Percentiles rank a stretch among this genome's conserved stretches.
Conservation (phyloP, 35 echinoderm and acorn worm genomes). For the Hemicentrotus pulcherrimus region DNA sequence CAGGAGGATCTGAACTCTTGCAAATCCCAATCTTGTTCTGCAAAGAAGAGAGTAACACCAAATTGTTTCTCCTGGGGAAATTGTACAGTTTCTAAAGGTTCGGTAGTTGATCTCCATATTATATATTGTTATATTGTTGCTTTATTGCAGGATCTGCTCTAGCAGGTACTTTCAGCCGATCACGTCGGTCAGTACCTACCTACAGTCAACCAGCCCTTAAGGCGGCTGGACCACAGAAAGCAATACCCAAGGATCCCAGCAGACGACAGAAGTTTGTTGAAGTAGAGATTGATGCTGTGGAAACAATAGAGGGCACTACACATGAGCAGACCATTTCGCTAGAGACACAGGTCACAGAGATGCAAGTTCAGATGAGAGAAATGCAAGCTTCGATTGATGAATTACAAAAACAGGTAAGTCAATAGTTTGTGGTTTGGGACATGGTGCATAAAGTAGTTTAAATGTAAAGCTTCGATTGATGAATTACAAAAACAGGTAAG, state of each 20-base stretch:
- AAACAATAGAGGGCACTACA: background rate
- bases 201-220: background rate
- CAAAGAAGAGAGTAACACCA: too few species aligned
- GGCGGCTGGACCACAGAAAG: background rate
- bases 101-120: background rate
- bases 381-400: conserved; percentile 54
- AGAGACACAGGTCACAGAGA: conserved; percentile 22
- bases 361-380: conserved; percentile 27
- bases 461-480: too few species aligned
- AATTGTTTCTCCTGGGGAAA: too few species aligned
- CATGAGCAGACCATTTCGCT: background rate
- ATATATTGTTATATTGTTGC: background rate
- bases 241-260: background rate
- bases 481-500: too few species aligned
- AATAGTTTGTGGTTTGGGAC: background rate
- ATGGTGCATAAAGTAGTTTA: too few species aligned
- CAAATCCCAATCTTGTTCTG: too few species aligned
- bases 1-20: too few species aligned
- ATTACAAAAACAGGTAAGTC: conserved; percentile 52
- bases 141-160: background rate
- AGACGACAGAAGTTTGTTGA: background rate
- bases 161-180: background rate
- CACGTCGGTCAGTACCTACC: background rate
- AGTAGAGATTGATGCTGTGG: background rate
- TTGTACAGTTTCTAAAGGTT: too few species aligned